phyloP scores from a whole-genome alignment of 2,888 invertebrate species.

The Perizoma affinitatum region DNA sequence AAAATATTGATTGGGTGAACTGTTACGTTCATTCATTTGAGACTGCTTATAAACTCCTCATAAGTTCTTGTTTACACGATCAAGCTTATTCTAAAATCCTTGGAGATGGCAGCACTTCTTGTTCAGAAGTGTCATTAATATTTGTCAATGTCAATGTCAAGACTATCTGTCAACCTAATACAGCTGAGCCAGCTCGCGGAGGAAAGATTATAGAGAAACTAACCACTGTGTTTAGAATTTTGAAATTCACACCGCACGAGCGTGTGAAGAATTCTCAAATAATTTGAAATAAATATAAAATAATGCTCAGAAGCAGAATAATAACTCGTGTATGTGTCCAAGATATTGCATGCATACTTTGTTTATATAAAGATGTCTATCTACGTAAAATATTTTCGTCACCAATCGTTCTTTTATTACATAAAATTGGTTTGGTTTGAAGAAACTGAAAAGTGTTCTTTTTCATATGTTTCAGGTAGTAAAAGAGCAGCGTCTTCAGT shows the following conservation, averaged over 20 bases:
- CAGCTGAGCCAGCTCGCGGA: too few species aligned
- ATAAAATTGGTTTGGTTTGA: neutral
- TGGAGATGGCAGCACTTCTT: neutral
- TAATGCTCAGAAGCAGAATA: conserved; percentile 50
- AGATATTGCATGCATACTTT: neutral
- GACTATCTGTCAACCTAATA: too few species aligned
- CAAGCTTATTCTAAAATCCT: neutral
- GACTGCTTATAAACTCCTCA: neutral
- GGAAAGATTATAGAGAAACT: too few species aligned
- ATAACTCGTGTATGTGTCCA: conserved; percentile 47
- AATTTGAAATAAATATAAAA: conserved; percentile 9
- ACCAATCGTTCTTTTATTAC: neutral
- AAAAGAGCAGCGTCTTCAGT: conserved; percentile 40
- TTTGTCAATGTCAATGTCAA: neutral
- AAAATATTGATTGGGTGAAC: conserved; percentile 16
- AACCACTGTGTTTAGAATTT: too few species aligned
- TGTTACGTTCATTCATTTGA: conserved; percentile 8
- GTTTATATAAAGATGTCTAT: neutral
- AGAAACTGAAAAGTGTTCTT: neutral
- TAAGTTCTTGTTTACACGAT: conserved; percentile 1
- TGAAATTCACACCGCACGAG: too few species aligned
- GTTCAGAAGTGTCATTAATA: neutral
- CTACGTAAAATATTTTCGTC: neutral
- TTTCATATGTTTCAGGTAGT: conserved; percentile 43
- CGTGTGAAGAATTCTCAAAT: neutral